Percentiles rank a stretch among this genome's conserved stretches.
phyloP scores from a whole-genome alignment of 2,113 vertebrate genomes.

The human (Homo sapiens) region GRCh38 chr18:33032501-33033000 shows the following conservation, averaged over 20 bases:
- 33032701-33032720: not conserved
- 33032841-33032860: not conserved
- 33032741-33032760: not conserved
- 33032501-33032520: not conserved
- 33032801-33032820: not conserved
- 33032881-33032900: not conserved
- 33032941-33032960: not conserved
- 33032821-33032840: not conserved
- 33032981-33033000: not conserved
- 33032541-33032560: not conserved
- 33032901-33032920: not conserved
- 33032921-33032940: not conserved
- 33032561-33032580: not conserved
- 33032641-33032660: not conserved
- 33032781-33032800: not conserved
- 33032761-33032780: not conserved
- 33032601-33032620: not conserved
- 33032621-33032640: not conserved
- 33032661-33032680: not conserved
- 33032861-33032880: not conserved
- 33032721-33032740: not conserved
- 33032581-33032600: not conserved
- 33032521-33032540: not conserved
- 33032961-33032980: not conserved
- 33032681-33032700: not conserved